phyloP scores from a whole-genome alignment of 2,797 vertebrate genomes.

The Pogonophryne albipinna region DNA sequence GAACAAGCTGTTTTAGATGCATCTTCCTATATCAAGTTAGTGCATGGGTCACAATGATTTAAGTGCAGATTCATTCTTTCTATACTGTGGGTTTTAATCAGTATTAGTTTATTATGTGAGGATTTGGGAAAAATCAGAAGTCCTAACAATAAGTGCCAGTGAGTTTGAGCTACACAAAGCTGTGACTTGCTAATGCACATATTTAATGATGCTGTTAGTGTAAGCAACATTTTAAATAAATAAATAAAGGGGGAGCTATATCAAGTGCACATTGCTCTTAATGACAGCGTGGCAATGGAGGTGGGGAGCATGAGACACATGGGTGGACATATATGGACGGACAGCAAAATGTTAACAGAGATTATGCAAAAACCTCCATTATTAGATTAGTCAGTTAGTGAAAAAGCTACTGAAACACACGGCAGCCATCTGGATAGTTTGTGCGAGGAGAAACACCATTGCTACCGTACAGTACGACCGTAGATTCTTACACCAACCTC shows the following conservation, averaged over 20 bases:
- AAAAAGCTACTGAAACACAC: slow-evolving; percentile 21
- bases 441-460: slow-evolving; percentile 17
- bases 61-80: slow-evolving; percentile 15
- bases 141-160: slow-evolving; percentile 1
- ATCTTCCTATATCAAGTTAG: not conserved
- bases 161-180: slow-evolving; percentile 6
- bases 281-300: slow-evolving; percentile 22
- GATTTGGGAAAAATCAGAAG: not conserved
- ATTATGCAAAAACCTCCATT: slow-evolving; percentile 3
- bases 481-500: slow-evolving; percentile 89
- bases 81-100: not conserved
- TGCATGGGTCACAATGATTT: slow-evolving; percentile 15
- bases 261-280: not conserved
- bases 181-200: slow-evolving; percentile 21
- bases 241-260: not conserved
- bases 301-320: slow-evolving; percentile 23
- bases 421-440: slow-evolving; percentile 6
- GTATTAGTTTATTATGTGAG: slow-evolving; percentile 40
- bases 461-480: slow-evolving; percentile 38
- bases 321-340: slow-evolving; percentile 10
- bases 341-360: slow-evolving; percentile 22
- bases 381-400: slow-evolving; percentile 35
- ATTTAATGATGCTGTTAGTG: slow-evolving; percentile 45
- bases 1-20: not conserved
- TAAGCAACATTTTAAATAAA: slow-evolving; percentile 13